Percentiles rank a stretch among this genome's conserved stretches.
Evolutionary conservation across 2,888 invertebrate species (phyloP).

Genomic region (Perizoma affinitatum): DNA sequence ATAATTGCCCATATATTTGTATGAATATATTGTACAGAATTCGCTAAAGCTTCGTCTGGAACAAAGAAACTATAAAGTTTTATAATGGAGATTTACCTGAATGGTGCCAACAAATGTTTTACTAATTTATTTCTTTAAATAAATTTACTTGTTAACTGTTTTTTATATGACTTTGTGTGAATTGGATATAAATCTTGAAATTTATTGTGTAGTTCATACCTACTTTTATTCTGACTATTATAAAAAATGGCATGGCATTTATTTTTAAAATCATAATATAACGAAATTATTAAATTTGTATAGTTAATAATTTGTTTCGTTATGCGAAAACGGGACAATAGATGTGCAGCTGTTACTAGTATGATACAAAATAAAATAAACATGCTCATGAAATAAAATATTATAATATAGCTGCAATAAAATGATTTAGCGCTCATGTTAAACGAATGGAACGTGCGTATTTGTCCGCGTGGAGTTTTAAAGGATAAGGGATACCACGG

Average conservation of each 20-base stretch:
- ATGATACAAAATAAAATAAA: no score
- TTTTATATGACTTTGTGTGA: background rate
- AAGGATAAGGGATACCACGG: no score
- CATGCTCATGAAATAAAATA: no score
- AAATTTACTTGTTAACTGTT: conserved; percentile 1
- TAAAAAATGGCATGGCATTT: no score
- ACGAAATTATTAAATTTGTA: conserved; percentile 13
- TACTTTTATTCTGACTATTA: no score
- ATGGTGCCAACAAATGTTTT: background rate
- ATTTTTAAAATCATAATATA: no score
- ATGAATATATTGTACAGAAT: conserved; percentile 7
- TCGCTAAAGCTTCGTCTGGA: conserved; percentile 7
- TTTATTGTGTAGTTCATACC: conserved; percentile 3
- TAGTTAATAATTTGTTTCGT: conserved; percentile 17
- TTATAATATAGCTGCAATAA: no score
- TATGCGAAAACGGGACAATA: conserved; percentile 6
- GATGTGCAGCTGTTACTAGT: background rate
- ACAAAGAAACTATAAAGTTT: background rate
- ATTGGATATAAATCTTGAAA: background rate
- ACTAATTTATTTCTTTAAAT: background rate
- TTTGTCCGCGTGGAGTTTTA: no score
- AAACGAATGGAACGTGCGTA: background rate
- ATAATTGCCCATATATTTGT: conserved; percentile 10
- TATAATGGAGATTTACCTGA: conserved; percentile 3
- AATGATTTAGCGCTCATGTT: conserved; percentile 5